Conservation (phyloP, 2,113 vertebrate genomes). For the Chiloscyllium plagiosum region DNA sequence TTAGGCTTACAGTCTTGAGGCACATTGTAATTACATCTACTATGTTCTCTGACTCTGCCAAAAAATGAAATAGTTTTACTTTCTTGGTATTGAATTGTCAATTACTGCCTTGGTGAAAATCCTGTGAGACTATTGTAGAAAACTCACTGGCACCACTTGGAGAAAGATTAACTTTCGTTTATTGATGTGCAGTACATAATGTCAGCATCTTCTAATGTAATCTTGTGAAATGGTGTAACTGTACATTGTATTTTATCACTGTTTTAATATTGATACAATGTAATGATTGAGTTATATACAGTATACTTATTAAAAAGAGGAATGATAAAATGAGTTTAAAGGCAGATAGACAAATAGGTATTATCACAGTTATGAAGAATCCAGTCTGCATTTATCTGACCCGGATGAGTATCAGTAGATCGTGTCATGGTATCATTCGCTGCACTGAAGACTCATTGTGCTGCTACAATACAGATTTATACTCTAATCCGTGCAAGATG, state of each 20-base stretch:
- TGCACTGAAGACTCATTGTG: not conserved
- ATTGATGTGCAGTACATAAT: constrained; percentile 30
- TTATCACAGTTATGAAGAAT: not conserved
- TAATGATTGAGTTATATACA: constrained; percentile 26
- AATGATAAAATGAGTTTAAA: constrained; percentile 28
- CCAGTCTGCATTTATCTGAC: not conserved
- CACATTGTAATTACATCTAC: not conserved
- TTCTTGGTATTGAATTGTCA: not conserved
- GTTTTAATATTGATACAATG: constrained; percentile 37
- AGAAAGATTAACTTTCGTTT: constrained; percentile 17
- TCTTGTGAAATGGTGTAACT: constrained; percentile 23
- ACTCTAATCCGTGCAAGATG: not conserved
- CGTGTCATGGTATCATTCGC: not conserved
- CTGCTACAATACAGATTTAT: not conserved
- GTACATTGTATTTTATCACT: constrained; percentile 36
- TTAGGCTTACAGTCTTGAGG: constrained; percentile 23
- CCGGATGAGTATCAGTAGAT: constrained; percentile 16
- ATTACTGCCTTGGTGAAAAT: constrained; percentile 12
- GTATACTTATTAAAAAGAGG: constrained; percentile 25
- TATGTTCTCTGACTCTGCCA: not conserved
- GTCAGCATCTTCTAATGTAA: constrained; percentile 23
- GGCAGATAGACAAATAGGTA: constrained; percentile 23
- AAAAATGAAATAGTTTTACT: constrained; percentile 31
- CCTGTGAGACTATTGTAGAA: constrained; percentile 30
- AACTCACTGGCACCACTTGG: not conserved